These are phyloP conservation scores for Gari tellinella DNA, from an alignment of 2,888 invertebrate genomes.

Conservation along the genomic window DNA sequence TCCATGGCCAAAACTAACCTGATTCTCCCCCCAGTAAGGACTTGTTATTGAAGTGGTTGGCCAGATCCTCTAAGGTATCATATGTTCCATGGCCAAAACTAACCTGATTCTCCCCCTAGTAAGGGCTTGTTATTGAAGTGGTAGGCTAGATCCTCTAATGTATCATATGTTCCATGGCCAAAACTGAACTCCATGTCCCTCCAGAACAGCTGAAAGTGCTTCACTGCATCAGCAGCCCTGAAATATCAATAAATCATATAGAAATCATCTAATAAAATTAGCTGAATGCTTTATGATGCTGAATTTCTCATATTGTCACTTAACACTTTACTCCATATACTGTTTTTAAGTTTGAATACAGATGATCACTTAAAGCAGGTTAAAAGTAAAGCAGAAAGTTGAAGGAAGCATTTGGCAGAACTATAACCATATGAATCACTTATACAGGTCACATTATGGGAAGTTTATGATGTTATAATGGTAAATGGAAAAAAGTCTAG, in stretches of 20 bases:
- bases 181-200: conserved; percentile 73
- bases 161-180: conserved; percentile 80
- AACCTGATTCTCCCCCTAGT: conserved; percentile 81
- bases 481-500: too few relatives aligned
- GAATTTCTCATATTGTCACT: too few relatives aligned
- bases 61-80: conserved; percentile 71
- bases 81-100: conserved; percentile 82
- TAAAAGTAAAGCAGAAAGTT: too few relatives aligned
- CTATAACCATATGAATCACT: too few relatives aligned
- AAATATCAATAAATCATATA: conserved; percentile 1
- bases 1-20: conserved; percentile 81
- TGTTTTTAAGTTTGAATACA: too few relatives aligned
- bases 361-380: too few relatives aligned
- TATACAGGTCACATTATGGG: too few relatives aligned
- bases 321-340: too few relatives aligned
- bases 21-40: conserved; percentile 80
- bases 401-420: too few relatives aligned
- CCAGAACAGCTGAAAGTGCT: conserved; percentile 78
- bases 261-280: too few relatives aligned
- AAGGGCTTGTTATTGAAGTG: conserved; percentile 82
- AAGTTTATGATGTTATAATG: too few relatives aligned
- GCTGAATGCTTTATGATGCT: too few relatives aligned
- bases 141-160: conserved; percentile 73
- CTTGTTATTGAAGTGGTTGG: conserved; percentile 80
- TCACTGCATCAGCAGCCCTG: conserved; percentile 81